phyloP scores from a whole-genome alignment of 2,113 vertebrate genomes.

The Hypanus sabinus region DNA sequence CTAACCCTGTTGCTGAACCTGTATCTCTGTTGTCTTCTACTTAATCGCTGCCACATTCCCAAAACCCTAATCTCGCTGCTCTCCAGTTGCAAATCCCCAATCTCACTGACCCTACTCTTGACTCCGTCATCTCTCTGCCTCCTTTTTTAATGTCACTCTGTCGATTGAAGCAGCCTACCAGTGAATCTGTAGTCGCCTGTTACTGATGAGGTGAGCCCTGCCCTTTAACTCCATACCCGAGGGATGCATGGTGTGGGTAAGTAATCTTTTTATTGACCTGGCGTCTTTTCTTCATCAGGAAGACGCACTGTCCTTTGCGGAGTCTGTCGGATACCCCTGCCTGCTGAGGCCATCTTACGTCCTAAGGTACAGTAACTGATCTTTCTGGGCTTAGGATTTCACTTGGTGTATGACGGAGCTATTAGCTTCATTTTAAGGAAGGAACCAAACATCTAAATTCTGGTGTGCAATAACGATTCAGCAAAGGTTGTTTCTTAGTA shows the following conservation, averaged over 20 bases:
- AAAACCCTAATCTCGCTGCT: too few relatives aligned
- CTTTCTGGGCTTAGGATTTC: neutral
- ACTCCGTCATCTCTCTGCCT: neutral
- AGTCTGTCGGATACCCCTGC: constrained; percentile 78
- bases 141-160: neutral
- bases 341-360: constrained; percentile 88
- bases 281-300: constrained; percentile 58
- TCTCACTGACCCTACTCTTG: too few relatives aligned
- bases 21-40: too few relatives aligned
- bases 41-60: too few relatives aligned
- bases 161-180: neutral
- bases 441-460: neutral
- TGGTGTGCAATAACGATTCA: neutral
- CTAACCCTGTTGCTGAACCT: neutral
- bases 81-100: too few relatives aligned
- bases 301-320: constrained; percentile 77
- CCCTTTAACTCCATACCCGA: neutral
- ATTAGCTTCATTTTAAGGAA: neutral
- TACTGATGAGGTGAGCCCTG: neutral
- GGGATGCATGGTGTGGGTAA: neutral
- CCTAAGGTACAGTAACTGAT: constrained; percentile 65
- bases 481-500: neutral
- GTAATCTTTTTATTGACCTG: neutral
- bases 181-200: neutral
- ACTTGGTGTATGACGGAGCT: neutral